These are phyloP conservation scores for Whitmania pigra DNA, from an alignment of 1,140 invertebrate species.

Conservation along the genomic window DNA sequence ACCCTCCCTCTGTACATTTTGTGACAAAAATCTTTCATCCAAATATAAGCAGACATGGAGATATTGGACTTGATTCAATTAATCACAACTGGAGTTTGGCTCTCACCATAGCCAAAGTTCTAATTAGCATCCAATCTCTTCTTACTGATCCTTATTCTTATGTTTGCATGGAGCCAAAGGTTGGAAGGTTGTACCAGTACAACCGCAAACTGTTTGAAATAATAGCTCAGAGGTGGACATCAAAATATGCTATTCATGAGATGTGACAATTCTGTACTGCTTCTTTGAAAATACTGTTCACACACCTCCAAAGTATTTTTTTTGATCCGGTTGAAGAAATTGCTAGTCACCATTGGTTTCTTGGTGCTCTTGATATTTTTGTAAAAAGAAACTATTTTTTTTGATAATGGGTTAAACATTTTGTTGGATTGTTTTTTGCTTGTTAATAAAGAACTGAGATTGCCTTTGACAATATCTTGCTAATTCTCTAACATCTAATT, in stretches of 20 bases:
- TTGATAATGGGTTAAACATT: no score
- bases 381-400: no score
- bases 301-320: no score
- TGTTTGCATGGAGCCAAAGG: conserved; percentile 78
- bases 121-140: conserved; percentile 59
- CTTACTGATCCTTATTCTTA: conserved; percentile 81
- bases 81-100: conserved; percentile 89
- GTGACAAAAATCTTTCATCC: conserved; percentile 72
- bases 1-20: conserved; percentile 62
- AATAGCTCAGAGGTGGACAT: conserved; percentile 73
- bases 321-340: no score
- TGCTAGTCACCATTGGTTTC: no score
- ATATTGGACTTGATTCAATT: conserved; percentile 86
- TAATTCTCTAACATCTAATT: no score
- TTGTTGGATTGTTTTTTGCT: no score
- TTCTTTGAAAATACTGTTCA: no score
- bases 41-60: conserved; percentile 86
- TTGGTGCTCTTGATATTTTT: no score
- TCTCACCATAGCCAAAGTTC: conserved; percentile 69
- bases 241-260: conserved; percentile 83
- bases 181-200: conserved; percentile 65
- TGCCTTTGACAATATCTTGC: no score
- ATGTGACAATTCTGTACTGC: no score
- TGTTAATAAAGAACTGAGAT: no score
- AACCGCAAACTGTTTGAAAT: conserved; percentile 64